phyloP scores from a whole-genome alignment of 2,888 invertebrate genomes.

The Blera fallax region DNA sequence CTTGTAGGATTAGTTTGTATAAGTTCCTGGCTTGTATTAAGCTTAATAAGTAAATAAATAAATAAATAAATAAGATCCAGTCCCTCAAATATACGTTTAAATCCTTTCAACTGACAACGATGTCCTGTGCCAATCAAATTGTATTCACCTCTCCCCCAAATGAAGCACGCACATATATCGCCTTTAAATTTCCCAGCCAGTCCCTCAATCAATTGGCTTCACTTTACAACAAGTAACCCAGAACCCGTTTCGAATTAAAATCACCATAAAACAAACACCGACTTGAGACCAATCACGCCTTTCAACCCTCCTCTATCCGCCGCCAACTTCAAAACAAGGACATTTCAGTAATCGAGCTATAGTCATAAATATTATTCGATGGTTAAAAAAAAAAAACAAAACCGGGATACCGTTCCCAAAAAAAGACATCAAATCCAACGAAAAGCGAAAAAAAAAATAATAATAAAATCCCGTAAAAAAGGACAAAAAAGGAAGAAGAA shows the following conservation, averaged over 20 bases:
- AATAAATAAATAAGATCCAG: too few relatives aligned
- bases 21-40: too few relatives aligned
- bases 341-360: slow-evolving; percentile 66
- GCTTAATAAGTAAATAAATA: too few relatives aligned
- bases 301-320: background rate
- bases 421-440: slow-evolving; percentile 54
- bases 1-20: too few relatives aligned
- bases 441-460: slow-evolving; percentile 38
- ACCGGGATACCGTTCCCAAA: slow-evolving; percentile 22
- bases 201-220: slow-evolving; percentile 59
- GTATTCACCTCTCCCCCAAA: background rate
- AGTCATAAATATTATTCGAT: slow-evolving; percentile 71
- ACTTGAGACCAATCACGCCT: slow-evolving; percentile 54
- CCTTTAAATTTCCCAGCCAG: slow-evolving; percentile 36
- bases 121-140: background rate
- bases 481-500: slow-evolving; percentile 10
- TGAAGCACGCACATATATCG: background rate
- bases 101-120: background rate
- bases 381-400: slow-evolving; percentile 28
- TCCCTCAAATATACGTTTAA: background rate
- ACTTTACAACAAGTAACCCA: slow-evolving; percentile 44
- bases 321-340: slow-evolving; percentile 53
- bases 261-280: slow-evolving; percentile 69
- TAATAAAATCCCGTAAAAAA: slow-evolving; percentile 1
- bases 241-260: slow-evolving; percentile 65